Evolutionary conservation across 2,888 invertebrate genomes (phyloP).

Genomic region (Camptogramma bilineatum): DNA sequence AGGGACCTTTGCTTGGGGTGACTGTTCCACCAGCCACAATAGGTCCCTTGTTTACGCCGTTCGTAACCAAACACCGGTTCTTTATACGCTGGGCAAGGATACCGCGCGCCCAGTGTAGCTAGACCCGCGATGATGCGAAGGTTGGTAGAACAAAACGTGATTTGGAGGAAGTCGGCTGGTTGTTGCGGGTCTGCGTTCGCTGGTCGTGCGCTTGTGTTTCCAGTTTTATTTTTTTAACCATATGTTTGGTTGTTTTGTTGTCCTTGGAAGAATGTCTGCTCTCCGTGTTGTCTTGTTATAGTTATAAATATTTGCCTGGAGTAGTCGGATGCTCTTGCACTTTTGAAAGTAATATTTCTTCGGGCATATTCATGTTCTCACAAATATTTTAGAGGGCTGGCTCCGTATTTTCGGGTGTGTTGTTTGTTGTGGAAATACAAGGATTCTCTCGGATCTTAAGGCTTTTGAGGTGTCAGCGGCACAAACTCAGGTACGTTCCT

Average conservation of each 20-base stretch:
- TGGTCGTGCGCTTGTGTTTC: conserved; percentile 61
- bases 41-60: conserved; percentile 49
- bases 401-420: not conserved
- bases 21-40: conserved; percentile 71
- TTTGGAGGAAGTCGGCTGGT: conserved; percentile 64
- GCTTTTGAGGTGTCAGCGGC: not conserved
- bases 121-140: conserved; percentile 55
- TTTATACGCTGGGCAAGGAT: conserved; percentile 39
- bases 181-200: conserved; percentile 56
- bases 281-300: conserved; percentile 68
- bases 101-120: conserved; percentile 52
- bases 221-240: conserved; percentile 77
- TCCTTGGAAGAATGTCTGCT: conserved; percentile 79
- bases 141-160: conserved; percentile 60
- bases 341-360: not conserved
- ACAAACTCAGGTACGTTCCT: not conserved
- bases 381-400: not conserved
- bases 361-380: not conserved
- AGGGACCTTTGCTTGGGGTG: conserved; percentile 81
- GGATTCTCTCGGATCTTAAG: not conserved
- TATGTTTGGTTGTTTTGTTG: conserved; percentile 81
- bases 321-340: conserved; percentile 1
- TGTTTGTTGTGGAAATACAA: not conserved
- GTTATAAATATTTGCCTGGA: conserved; percentile 64
- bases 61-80: conserved; percentile 41